Evolutionary conservation across 2,888 invertebrate species (phyloP), one percentile per base, ranked within the genome.

Genomic region (Megamerina dolium): DNA sequence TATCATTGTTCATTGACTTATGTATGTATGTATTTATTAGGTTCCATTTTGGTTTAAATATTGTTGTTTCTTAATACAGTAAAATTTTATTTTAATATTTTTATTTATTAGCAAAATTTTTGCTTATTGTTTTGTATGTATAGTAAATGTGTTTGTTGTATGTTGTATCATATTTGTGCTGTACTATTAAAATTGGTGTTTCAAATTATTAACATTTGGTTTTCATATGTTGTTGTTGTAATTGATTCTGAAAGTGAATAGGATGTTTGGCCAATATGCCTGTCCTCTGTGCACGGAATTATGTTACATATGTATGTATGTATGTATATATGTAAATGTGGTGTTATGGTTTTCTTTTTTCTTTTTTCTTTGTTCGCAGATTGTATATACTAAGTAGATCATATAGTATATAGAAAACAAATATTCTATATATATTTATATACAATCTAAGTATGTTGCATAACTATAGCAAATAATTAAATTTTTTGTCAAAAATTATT

Each of bases 181-280:
- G 46, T 20, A 36, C 46, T 46, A 46, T 46, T 49, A 55, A 54
- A 56, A 56, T 54, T 53, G 54, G 54, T 53, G 52, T 54, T 54
- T 51, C 49, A 53, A 52, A 54, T 51, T 53, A 54, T 54, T 56
- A 54, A 53, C 51, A 45, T 49, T 55, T 49, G 50, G 46, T 48
- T 46, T 50, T 23, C 12, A 37, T 20, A 5, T 19, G 12, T 20
- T 12, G 6, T n/a, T 16, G 6, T 35, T n/a, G n/a, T n/a, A n/a
- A n/a, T n/a, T n/a, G n/a, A n/a, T n/a, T n/a, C n/a, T n/a, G n/a
- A n/a, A n/a, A n/a, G n/a, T n/a, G n/a, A n/a, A n/a, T n/a, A n/a
- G n/a, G n/a, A n/a, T n/a, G n/a, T n/a, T n/a, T n/a, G n/a, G n/a
- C n/a, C n/a, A n/a, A 27, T n/a, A n/a, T 3, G 27, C 5, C 13